A percentile compares a stretch with the other conserved stretches of the same genome.
Conservation (phyloP, 1,140 invertebrate genomes). For the Chelonus insularis region DNA sequence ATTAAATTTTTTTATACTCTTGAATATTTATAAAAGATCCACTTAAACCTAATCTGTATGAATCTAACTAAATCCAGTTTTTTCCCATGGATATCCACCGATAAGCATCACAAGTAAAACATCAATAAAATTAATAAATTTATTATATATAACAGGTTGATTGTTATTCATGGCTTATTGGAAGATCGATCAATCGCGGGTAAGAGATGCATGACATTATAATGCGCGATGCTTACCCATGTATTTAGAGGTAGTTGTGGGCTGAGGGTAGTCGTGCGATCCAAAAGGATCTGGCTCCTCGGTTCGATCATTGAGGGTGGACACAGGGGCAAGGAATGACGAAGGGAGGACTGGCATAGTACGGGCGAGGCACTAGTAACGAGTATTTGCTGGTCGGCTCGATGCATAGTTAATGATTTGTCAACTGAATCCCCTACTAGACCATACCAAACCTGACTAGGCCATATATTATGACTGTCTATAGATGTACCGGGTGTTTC, state of each 20-base stretch:
- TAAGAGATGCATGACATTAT: conserved; percentile 30
- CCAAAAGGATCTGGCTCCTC: conserved; percentile 10
- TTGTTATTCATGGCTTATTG: no score
- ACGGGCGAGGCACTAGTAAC: conserved; percentile 55
- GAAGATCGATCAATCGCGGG: conserved; percentile 4
- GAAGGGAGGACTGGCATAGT: conserved; percentile 25
- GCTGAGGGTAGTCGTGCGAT: not conserved
- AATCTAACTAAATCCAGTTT: no score
- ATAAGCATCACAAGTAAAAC: no score
- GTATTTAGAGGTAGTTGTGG: conserved; percentile 36
- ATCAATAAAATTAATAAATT: no score
- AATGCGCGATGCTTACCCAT: conserved; percentile 44
- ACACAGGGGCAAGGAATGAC: not conserved
- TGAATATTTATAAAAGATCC: no score
- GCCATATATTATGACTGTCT: conserved; percentile 55
- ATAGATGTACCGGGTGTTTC: conserved; percentile 43
- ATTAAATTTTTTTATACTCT: no score
- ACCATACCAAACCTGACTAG: conserved; percentile 52
- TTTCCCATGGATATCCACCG: no score
- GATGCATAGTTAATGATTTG: conserved; percentile 63
- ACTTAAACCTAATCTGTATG: no score
- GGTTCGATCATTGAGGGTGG: conserved; percentile 7
- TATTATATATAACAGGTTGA: no score
- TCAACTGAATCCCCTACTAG: conserved; percentile 51
- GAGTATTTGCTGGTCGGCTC: conserved; percentile 61